Percentiles rank a stretch among this genome's conserved stretches.
Evolutionary conservation across 2,888 invertebrate genomes (phyloP).

Genomic region (Acanthosepion esculentum): DNA sequence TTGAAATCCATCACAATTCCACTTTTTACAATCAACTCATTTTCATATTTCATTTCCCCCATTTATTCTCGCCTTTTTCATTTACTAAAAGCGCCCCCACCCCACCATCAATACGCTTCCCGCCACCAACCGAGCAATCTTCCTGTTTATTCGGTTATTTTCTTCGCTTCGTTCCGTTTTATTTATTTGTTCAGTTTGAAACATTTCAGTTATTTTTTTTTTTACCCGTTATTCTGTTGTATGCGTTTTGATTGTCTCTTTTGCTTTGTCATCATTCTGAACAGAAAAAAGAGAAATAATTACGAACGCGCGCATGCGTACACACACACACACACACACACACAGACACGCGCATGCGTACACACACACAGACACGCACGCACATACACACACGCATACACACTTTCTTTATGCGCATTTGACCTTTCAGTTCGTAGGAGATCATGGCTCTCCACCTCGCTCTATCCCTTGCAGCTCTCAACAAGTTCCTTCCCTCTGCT

Average conservation of each 20-base stretch:
- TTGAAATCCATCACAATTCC: neutral
- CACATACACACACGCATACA: too few species aligned
- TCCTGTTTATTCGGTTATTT: neutral
- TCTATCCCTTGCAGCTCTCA: too few species aligned
- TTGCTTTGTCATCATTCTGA: neutral
- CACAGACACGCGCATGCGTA: too few species aligned
- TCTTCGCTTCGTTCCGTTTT: neutral
- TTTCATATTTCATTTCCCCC: neutral
- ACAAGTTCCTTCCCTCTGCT: too few species aligned
- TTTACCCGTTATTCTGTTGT: neutral
- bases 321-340: too few species aligned
- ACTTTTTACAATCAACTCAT: conserved; percentile 33
- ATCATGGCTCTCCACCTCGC: too few species aligned
- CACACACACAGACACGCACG: too few species aligned
- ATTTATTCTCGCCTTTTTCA: neutral
- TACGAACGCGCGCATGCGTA: too few species aligned
- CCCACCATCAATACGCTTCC: neutral
- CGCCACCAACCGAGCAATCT: neutral
- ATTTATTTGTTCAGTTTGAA: neutral
- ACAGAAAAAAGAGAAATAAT: neutral
- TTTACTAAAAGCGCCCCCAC: neutral
- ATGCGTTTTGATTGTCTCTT: neutral
- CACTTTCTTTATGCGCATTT: too few species aligned
- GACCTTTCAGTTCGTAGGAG: too few species aligned
- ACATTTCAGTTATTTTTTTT: neutral